Percentiles rank a stretch among this genome's conserved stretches.
Conservation (phyloP, 1,140 invertebrate species). For the Caenorhabditis remanei region DNA sequence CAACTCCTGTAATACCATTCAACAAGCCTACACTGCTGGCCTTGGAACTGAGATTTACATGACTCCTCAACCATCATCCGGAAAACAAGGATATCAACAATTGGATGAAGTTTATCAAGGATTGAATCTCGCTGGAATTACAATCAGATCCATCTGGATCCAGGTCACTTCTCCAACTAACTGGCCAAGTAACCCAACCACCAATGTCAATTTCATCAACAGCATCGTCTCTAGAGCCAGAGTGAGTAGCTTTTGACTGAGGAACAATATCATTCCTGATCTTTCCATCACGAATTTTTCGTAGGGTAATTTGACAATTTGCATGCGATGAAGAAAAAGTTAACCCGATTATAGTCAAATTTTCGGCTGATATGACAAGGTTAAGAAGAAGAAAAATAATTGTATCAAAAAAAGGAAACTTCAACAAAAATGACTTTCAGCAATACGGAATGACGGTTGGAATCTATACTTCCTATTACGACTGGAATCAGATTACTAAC, state of each 20-base stretch:
- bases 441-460: constrained; percentile 52
- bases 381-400: background rate
- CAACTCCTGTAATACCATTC: constrained; percentile 49
- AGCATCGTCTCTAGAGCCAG: constrained; percentile 58
- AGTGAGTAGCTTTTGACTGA: background rate
- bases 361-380: background rate
- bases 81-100: constrained; percentile 65
- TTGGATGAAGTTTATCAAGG: constrained; percentile 60
- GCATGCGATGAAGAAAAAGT: background rate
- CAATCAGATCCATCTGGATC: constrained; percentile 58
- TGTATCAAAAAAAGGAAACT: background rate
- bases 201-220: constrained; percentile 63
- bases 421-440: constrained; percentile 1
- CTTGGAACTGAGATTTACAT: constrained; percentile 64
- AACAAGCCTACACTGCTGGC: constrained; percentile 54
- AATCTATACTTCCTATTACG: constrained; percentile 57
- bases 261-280: no score
- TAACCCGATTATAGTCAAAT: background rate
- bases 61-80: constrained; percentile 58
- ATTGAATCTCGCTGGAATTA: constrained; percentile 55
- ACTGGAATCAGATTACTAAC: constrained; percentile 58
- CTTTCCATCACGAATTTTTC: background rate
- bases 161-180: constrained; percentile 63
- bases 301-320: background rate
- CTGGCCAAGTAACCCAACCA: constrained; percentile 42